Evolutionary conservation across 2,888 invertebrate species (phyloP), one percentile per base, ranked within the genome.

Genomic region (Lepeophtheirus nordmannii): DNA sequence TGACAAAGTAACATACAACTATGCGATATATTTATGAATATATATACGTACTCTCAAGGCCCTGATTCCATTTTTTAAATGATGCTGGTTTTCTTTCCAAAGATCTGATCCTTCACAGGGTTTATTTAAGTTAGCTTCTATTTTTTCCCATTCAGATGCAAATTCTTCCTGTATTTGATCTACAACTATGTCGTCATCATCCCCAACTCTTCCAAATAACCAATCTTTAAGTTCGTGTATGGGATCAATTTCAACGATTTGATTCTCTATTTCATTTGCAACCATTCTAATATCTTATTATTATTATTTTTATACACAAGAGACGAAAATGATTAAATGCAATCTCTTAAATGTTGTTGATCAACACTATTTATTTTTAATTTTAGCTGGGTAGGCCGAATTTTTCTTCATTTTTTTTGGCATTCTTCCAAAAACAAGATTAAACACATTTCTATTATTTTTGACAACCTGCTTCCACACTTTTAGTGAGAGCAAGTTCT

Each of bases 121-220:
- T 10, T 23, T 1, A 7, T 3, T n/a, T 9, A 10, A 5, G 2
- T 56, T 11, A 14, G 22, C 56, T 22, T 63, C 63, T 56, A 53
- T 46, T 23, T 56, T 17, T 12, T 46, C 63, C 11, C 20, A 56
- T 22, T 56, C 20, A 12, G 8, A 12, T 11, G 56, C 63, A 56
- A 56, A 63, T 22, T 63, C 63, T 11, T 56, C 56, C 30, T 63
- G 63, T 10, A 63, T 46, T 30, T 63, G 46, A 37, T 63, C 63
- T 1, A 63, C 53, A 22, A 63, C 38, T 17, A 63, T 53, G 23
- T 63, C 63, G 30, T 63, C 53, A 7, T 63, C 63, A 37, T 63
- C 63, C 8, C 56, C 20, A 1, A 63, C 17, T 2, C 63, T 17
- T 14, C 53, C 63, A 46, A 56, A 63, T 17, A 63, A 53, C 63